These are phyloP conservation scores for Parus major DNA, from an alignment of 2,113 vertebrate species.

Conservation along the genomic window DNA sequence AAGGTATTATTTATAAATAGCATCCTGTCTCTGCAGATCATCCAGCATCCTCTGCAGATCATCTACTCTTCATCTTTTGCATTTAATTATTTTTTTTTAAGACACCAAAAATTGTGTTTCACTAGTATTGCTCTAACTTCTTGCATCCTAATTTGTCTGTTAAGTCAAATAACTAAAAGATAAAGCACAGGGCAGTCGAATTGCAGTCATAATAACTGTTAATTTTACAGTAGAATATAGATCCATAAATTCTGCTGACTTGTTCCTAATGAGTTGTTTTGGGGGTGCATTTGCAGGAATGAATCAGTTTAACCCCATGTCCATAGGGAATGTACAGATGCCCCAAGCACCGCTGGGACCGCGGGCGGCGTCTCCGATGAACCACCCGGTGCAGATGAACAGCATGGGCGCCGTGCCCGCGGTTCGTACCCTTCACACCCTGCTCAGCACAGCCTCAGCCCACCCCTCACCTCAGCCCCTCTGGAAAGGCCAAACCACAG, in stretches of 20 bases:
- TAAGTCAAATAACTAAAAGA: background rate
- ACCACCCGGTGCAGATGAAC: conserved; percentile 90
- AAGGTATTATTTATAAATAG: background rate
- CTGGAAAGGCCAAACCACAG: background rate
- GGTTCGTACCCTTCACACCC: conserved; percentile 72
- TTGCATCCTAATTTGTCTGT: background rate
- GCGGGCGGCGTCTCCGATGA: conserved; percentile 91
- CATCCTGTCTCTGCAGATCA: background rate
- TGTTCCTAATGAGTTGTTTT: conserved; percentile 69
- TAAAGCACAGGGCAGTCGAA: background rate
- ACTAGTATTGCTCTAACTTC: background rate
- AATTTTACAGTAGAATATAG: background rate
- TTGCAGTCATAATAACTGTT: background rate
- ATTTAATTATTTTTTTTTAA: background rate
- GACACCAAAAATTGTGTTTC: background rate
- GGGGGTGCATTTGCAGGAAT: conserved; percentile 83
- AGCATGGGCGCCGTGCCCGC: conserved; percentile 87
- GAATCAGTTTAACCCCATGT: conserved; percentile 92
- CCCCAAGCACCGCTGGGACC: conserved; percentile 87
- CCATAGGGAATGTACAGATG: conserved; percentile 93
- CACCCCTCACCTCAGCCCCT: background rate
- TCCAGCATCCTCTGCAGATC: background rate
- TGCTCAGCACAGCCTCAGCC: background rate
- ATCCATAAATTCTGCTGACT: background rate
- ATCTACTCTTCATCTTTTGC: background rate